Evolutionary conservation across 2,113 vertebrate species (phyloP), one percentile per base, ranked within the genome.

Genomic region (Pterocles burchelli): DNA sequence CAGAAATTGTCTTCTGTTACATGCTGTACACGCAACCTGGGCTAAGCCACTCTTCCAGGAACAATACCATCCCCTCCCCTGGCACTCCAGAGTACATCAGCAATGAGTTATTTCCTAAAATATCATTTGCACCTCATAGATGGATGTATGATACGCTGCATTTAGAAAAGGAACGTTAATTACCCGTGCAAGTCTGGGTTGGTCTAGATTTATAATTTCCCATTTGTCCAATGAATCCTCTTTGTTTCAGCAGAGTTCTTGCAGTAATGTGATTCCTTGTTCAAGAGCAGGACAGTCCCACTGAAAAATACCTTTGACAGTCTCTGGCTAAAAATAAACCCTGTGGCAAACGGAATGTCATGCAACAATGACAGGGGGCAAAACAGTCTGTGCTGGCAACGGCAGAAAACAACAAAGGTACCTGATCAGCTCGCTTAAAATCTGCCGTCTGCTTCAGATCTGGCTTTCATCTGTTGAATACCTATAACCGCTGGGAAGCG

Each of bases 201-300:
- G 99, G 99, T 98, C 99, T 99, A 73, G 99, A 99, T 98, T 99
- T 99, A 95, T 99, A 99, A 98, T 99, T 99, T 83, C 99, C 99
- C 99, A 99, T 99, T 96, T 98, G 95, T 95, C 90, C 86, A 88
- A 85, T 84, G 17, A 94, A 92, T 96, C 96, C 81, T 85, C 96
- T 98, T 98, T 95, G 90, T 91, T 96, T 93, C 95, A 94, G 84
- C 55, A 88, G 79, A 88, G 95, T 97, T 97, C 92, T 94, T 94
- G 95, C 94, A 88, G 92, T 96, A 98, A 98, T 73, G 97, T 85
- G 96, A 98, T 96, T 98, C 97, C 92, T 94, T 90, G 95, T 95
- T 97, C 93, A 82, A 96, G 85, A 97, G 98, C 98, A 98, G 98
- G 94, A 95, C 96, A 95, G 75, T 89, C 90, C 96, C 95, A 95